A percentile compares a stretch with the other conserved stretches of the same genome.
Conservation (phyloP, 1,140 invertebrate species). For the Halesus radiatus region DNA sequence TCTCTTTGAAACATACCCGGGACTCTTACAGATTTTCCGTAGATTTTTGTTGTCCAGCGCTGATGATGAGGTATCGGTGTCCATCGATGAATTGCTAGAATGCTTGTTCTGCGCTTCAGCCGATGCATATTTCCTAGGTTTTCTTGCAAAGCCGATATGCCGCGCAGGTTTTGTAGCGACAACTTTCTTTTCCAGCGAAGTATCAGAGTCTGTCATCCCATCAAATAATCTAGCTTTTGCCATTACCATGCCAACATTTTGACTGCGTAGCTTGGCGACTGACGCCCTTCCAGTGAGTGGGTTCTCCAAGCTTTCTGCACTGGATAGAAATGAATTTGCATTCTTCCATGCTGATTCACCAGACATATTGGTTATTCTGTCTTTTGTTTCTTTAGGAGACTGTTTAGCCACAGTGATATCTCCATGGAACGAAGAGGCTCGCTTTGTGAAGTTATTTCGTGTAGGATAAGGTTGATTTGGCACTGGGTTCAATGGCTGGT, state of each 20-base stretch:
- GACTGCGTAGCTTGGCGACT: slow-evolving; percentile 73
- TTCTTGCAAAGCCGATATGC: slow-evolving; percentile 51
- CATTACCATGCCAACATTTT: slow-evolving; percentile 79
- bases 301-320: slow-evolving; percentile 43
- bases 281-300: slow-evolving; percentile 69
- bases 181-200: slow-evolving; percentile 49
- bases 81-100: slow-evolving; percentile 10
- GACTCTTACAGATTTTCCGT: slow-evolving; percentile 47
- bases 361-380: slow-evolving; percentile 12
- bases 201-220: slow-evolving; percentile 62
- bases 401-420: slow-evolving; percentile 34
- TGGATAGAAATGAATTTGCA: slow-evolving; percentile 44
- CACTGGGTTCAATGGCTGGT: not conserved
- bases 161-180: slow-evolving; percentile 29
- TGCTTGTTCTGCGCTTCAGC: slow-evolving; percentile 28
- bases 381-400: slow-evolving; percentile 27
- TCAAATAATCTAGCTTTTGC: slow-evolving; percentile 78
- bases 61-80: slow-evolving; percentile 37
- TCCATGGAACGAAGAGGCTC: slow-evolving; percentile 54
- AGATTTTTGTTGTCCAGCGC: slow-evolving; percentile 36
- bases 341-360: slow-evolving; percentile 43
- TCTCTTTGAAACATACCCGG: slow-evolving; percentile 52
- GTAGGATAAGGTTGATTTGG: slow-evolving; percentile 9
- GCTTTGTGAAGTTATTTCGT: slow-evolving; percentile 29
- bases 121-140: slow-evolving; percentile 44